Conservation (phyloP, 2,888 invertebrate species). For the Plagodis pulveraria region DNA sequence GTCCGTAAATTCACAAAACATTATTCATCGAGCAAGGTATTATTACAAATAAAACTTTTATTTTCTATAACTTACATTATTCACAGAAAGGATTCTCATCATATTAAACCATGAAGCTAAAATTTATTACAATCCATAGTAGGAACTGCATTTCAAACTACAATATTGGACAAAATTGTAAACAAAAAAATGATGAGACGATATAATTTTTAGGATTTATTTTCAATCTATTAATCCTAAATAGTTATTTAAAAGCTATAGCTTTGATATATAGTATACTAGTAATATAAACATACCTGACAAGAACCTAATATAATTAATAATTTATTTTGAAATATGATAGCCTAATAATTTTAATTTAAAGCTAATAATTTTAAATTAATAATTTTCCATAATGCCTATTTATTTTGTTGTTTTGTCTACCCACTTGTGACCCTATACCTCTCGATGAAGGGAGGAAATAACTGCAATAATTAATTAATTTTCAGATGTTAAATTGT, state of each 20-base stretch:
- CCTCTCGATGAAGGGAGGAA: constrained; percentile 33
- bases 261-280: neutral
- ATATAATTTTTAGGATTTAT: neutral
- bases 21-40: constrained; percentile 33
- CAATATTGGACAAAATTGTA: neutral
- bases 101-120: neutral
- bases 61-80: neutral
- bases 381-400: neutral
- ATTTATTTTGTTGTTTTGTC: neutral
- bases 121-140: neutral
- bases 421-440: too few species aligned
- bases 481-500: constrained; percentile 67
- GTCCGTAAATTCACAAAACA: constrained; percentile 27
- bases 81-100: too few species aligned
- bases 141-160: neutral
- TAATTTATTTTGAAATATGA: too few species aligned
- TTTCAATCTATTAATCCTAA: too few species aligned
- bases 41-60: constrained; percentile 23
- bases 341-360: neutral
- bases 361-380: too few species aligned
- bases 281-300: neutral
- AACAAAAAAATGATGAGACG: neutral
- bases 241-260: neutral
- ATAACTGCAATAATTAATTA: constrained; percentile 61
- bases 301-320: too few species aligned